phyloP scores from a whole-genome alignment of 2,888 invertebrate species.

The Anarsia innoxiella region DNA sequence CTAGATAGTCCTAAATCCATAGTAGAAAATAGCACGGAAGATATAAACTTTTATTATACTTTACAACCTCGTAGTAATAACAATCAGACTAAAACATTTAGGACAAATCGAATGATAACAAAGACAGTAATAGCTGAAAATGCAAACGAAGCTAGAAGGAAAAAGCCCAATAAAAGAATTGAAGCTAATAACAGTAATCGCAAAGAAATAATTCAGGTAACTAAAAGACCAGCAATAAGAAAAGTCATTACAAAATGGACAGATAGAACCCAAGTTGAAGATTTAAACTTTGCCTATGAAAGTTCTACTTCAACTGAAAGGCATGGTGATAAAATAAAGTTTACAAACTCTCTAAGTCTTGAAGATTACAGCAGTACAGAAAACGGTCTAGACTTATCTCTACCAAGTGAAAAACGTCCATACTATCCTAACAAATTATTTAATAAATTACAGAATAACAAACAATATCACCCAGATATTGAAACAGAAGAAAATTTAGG shows the following conservation, averaged over 20 bases:
- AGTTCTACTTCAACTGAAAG: slow-evolving; percentile 30
- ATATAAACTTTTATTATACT: slow-evolving; percentile 3
- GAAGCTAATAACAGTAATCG: slow-evolving; percentile 9
- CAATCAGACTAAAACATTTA: slow-evolving; percentile 15
- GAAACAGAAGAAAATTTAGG: slow-evolving; percentile 40
- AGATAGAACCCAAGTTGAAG: slow-evolving; percentile 60
- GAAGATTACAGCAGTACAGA: slow-evolving; percentile 27
- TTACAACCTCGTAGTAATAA: neutral
- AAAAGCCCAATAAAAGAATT: slow-evolving; percentile 16
- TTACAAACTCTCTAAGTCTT: slow-evolving; percentile 20
- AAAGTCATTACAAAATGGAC: slow-evolving; percentile 73
- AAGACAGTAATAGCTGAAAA: slow-evolving; percentile 21
- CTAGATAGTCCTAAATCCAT: no score
- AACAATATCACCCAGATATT: slow-evolving; percentile 34
- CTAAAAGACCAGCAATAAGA: slow-evolving; percentile 47
- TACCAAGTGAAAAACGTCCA: slow-evolving; percentile 23
- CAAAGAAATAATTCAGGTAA: slow-evolving; percentile 11
- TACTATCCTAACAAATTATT: slow-evolving; percentile 28
- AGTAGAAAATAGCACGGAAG: slow-evolving; percentile 12
- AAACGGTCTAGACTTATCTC: slow-evolving; percentile 26
- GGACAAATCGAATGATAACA: slow-evolving; percentile 26
- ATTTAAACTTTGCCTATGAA: slow-evolving; percentile 59
- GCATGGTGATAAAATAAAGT: slow-evolving; percentile 23
- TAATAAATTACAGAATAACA: slow-evolving; percentile 30
- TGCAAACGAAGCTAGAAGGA: slow-evolving; percentile 13